Conservation (phyloP, 2,797 vertebrate species). For the Periparus ater region DNA sequence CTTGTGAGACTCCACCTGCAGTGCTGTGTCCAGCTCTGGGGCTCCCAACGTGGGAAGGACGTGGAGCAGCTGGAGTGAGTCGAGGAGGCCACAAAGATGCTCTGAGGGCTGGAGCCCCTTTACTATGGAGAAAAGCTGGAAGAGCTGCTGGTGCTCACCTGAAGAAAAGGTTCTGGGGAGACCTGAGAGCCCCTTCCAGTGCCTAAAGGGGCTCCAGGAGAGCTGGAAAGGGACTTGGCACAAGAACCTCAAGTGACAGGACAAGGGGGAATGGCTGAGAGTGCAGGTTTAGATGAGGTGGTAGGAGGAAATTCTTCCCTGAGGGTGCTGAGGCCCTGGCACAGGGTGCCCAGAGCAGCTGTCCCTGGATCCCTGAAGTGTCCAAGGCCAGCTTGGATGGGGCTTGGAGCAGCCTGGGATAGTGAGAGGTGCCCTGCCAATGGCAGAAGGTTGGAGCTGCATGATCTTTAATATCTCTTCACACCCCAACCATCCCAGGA, state of each 20-base stretch:
- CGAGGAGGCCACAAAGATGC: not conserved
- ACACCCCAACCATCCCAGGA: not conserved
- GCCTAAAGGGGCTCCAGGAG: not conserved
- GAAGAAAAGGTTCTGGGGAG: not conserved
- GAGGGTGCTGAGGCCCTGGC: accelerated
- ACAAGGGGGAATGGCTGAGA: not conserved
- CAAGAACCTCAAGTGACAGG: not conserved
- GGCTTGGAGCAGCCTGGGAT: accelerated
- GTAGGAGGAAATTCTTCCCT: not conserved
- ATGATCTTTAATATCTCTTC: not conserved
- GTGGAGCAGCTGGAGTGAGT: not conserved
- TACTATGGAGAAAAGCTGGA: not conserved
- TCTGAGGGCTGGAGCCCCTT: accelerated
- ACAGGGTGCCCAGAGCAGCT: not conserved
- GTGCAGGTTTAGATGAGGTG: not conserved
- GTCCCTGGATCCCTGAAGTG: not conserved
- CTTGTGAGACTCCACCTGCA: not conserved
- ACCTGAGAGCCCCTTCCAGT: not conserved
- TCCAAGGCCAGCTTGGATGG: accelerated
- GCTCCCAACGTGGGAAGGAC: not conserved
- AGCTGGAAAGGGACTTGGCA: not conserved
- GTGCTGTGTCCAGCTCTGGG: not conserved
- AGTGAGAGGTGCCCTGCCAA: not conserved
- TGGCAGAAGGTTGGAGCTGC: accelerated
- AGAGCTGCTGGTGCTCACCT: not conserved